Conservation (phyloP, 2,113 vertebrate species). For the Pelmatolapia mariae region DNA sequence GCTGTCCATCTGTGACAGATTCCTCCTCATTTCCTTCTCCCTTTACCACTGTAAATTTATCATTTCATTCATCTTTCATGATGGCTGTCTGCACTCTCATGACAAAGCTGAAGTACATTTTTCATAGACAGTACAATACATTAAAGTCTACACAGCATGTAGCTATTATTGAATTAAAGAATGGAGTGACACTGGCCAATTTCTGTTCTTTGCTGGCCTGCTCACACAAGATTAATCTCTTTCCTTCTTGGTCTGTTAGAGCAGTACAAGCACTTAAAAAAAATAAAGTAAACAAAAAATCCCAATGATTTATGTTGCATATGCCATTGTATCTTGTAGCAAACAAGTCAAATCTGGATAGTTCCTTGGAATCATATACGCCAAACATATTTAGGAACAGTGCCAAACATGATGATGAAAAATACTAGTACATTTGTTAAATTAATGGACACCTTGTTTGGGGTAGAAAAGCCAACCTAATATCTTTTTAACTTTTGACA, state of each 20-base stretch:
- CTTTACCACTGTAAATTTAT: not conserved
- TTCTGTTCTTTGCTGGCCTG: not conserved
- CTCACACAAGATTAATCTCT: constrained; percentile 24
- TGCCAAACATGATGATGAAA: constrained; percentile 16
- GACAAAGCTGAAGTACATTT: not conserved
- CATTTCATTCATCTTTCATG: not conserved
- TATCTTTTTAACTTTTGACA: not conserved
- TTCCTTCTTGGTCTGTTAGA: not conserved
- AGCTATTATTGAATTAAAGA: not conserved
- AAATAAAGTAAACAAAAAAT: not conserved
- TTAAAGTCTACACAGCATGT: not conserved
- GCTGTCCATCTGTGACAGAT: not conserved
- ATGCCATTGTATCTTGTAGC: not conserved
- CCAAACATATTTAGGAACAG: not conserved
- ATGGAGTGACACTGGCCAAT: not conserved
- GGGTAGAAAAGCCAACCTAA: not conserved
- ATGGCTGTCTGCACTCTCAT: not conserved
- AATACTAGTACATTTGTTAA: not conserved
- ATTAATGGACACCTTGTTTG: constrained; percentile 12
- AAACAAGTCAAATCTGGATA: constrained; percentile 10
- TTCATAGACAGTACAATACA: not conserved
- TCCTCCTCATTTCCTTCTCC: not conserved
- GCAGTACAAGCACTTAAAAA: not conserved
- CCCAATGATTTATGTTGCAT: constrained; percentile 13
- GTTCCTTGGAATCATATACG: not conserved